These are phyloP conservation scores for Eueides isabella DNA, from an alignment of 1,140 invertebrate species.

Conservation along the genomic window DNA sequence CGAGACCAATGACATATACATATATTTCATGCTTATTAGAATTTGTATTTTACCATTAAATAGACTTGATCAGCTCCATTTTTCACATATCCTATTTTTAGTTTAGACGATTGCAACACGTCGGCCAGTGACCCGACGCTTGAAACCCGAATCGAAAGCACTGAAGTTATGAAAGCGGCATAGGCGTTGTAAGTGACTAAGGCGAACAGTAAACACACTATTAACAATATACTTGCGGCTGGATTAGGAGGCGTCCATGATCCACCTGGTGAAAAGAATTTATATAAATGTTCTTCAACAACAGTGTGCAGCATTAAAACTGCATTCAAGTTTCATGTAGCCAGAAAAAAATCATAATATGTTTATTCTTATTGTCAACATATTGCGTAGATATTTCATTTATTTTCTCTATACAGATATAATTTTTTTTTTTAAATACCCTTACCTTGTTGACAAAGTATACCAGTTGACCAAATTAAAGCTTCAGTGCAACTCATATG, in stretches of 20 bases:
- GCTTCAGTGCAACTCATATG: slow-evolving; percentile 81
- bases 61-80: slow-evolving; percentile 81
- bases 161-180: slow-evolving; percentile 85
- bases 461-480: slow-evolving; percentile 83
- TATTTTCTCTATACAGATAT: no score
- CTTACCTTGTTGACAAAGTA: slow-evolving; percentile 86
- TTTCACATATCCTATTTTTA: slow-evolving; percentile 83
- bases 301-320: no score
- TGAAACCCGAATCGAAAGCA: slow-evolving; percentile 84
- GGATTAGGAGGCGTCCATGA: slow-evolving; percentile 82
- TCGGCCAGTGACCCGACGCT: slow-evolving; percentile 83
- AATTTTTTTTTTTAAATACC: slow-evolving; percentile 67
- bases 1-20: background rate
- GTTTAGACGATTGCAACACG: slow-evolving; percentile 81
- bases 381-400: no score
- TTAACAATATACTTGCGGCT: slow-evolving; percentile 83
- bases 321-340: no score
- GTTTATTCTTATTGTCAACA: no score
- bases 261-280: slow-evolving; percentile 78
- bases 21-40: background rate
- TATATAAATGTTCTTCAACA: no score
- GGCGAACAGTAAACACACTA: slow-evolving; percentile 83
- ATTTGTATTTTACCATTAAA: slow-evolving; percentile 65
- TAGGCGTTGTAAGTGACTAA: slow-evolving; percentile 85
- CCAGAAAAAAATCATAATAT: no score